Base-by-base conservation (phyloP, 1,140 invertebrate genomes). In the Harpegnathos saltator region DNA sequence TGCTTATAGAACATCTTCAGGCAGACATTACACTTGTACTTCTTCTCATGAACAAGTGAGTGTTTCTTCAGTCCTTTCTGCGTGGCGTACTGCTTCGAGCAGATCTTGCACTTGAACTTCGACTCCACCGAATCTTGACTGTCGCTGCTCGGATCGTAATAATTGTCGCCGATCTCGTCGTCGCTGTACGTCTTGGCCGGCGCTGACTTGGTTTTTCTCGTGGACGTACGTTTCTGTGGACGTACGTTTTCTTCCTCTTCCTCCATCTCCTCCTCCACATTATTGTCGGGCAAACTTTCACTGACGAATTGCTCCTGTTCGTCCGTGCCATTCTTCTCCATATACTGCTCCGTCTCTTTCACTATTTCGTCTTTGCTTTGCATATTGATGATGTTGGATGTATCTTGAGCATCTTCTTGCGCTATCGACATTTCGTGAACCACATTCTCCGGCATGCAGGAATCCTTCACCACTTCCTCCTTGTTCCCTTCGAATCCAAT, bases 31-130 rank as follows among this genome's bases (percentile, higher is more conserved):
- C 94, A 94, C 44, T 89, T 91, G 65, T 92, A 85, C 22, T 94
- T 92, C 11, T 94, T 94, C 17, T 92, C 92, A 33, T 94, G 94
- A 12, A 91, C 90, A 29, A 91, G 73, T 2, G 90, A 89, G 82
- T 94, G 93, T 72, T 94, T 94, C 68, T 93, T 94, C 5, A 94
- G 73, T 9, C 92, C 92, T 54, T 94, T 93, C n/a, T 92, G 90
- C 0, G 93, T 93, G 3, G 87, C 87, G 14, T 93, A 94, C 14
- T 82, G 82, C 56, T 94, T 94, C 0, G 87, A 90, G 56, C 93
- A 94, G 2, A 91, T 54, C n/a, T 92, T 90, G 44, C 94, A 94
- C 19, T 92, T 90, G 54, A 92, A 94, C 62, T 92, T 91, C 4
- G 83, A 90, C 24, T 90, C 90, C 24, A 91, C 87, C 1, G 73